Conservation (phyloP, 2,113 vertebrate genomes). For the Electrona antarctica region DNA sequence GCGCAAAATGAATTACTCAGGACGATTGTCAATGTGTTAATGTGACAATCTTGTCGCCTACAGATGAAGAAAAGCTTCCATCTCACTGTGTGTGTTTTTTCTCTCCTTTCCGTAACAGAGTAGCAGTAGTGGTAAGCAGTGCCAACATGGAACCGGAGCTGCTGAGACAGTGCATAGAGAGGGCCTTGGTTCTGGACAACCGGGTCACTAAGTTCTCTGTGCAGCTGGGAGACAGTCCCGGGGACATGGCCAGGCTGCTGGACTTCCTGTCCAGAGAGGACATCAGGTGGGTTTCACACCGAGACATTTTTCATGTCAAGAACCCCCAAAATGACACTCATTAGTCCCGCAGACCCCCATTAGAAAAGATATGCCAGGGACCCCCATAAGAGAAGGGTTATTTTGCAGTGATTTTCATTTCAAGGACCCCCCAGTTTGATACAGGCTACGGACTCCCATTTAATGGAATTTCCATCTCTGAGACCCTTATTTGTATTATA, state of each 20-base stretch:
- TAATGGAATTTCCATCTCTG: too few species aligned
- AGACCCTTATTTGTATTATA: too few species aligned
- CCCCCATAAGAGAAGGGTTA: too few species aligned
- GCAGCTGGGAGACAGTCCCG: constrained; percentile 81
- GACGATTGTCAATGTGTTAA: background rate
- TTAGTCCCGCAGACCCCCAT: too few species aligned
- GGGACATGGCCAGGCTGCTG: constrained; percentile 86
- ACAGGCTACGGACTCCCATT: too few species aligned
- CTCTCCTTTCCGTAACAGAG: constrained; percentile 70
- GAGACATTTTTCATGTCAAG: background rate
- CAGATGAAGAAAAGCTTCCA: constrained; percentile 13
- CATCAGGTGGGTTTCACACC: constrained; percentile 76
- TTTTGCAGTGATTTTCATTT: too few species aligned
- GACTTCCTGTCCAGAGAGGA: constrained; percentile 87
- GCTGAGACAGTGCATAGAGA: constrained; percentile 84
- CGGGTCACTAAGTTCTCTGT: constrained; percentile 86
- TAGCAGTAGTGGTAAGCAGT: constrained; percentile 86
- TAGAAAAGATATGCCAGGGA: too few species aligned
- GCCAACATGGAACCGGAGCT: constrained; percentile 86
- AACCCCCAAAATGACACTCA: too few species aligned
- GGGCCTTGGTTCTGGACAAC: constrained; percentile 84
- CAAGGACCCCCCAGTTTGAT: too few species aligned
- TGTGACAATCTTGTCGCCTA: constrained; percentile 35
- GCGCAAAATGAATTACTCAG: too few species aligned
- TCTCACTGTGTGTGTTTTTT: background rate